Evolutionary conservation across 2,888 invertebrate genomes (phyloP).

Genomic region (Iphiclides podalirius): DNA sequence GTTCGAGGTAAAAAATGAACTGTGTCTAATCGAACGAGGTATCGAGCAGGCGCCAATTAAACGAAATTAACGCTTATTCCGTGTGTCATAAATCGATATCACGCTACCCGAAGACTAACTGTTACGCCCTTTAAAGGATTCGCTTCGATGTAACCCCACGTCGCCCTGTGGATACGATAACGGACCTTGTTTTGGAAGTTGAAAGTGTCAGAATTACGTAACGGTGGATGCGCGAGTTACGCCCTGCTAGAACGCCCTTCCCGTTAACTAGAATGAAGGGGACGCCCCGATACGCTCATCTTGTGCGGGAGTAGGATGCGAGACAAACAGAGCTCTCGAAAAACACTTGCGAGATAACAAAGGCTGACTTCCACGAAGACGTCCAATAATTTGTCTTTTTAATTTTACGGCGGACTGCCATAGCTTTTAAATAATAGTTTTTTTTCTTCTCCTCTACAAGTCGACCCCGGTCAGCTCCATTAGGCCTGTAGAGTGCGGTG

Average conservation of each 20-base stretch:
- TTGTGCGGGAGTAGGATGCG: conserved; percentile 53
- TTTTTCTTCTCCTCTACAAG: conserved; percentile 52
- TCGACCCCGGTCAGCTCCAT: conserved; percentile 66
- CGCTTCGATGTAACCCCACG: conserved; percentile 49
- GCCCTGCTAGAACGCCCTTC: conserved; percentile 71
- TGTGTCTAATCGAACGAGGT: conserved; percentile 65
- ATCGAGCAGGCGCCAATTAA: conserved; percentile 70
- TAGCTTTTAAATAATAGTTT: conserved; percentile 70
- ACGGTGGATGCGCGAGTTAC: conserved; percentile 72
- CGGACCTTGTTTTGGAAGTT: conserved; percentile 74
- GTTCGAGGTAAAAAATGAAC: conserved; percentile 49
- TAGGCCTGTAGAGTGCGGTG: conserved; percentile 60
- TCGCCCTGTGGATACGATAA: conserved; percentile 61
- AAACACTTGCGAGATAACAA: conserved; percentile 80
- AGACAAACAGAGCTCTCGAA: conserved; percentile 75
- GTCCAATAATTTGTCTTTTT: conserved; percentile 80
- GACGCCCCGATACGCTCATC: conserved; percentile 54
- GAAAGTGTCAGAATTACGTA: conserved; percentile 77
- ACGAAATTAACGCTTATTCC: conserved; percentile 74
- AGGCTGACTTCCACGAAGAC: conserved; percentile 77
- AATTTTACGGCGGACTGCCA: conserved; percentile 77
- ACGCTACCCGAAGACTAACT: conserved; percentile 55
- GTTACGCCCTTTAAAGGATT: conserved; percentile 73
- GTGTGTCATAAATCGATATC: conserved; percentile 72
- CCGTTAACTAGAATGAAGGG: conserved; percentile 71